These are phyloP conservation scores for Bembecia ichneumoniformis DNA, from an alignment of 2,888 invertebrate genomes.

Conservation along the genomic window DNA sequence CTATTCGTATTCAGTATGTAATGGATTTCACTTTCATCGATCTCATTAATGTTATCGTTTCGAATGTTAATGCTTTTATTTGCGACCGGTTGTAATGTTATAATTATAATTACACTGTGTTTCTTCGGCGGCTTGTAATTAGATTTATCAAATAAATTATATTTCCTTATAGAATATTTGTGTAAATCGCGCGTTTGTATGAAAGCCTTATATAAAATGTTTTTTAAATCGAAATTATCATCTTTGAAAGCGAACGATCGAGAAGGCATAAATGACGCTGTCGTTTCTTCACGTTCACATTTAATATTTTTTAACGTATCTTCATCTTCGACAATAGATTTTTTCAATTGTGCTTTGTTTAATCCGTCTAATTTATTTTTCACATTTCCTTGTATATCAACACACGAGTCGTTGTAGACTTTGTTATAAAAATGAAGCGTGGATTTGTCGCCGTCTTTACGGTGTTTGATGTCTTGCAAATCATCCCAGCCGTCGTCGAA, in stretches of 20 bases:
- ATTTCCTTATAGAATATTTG: conserved; percentile 37
- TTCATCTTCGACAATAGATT: conserved; percentile 9
- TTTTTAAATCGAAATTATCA: conserved; percentile 13
- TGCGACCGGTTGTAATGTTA: conserved; percentile 30
- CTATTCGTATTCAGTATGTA: conserved; percentile 21
- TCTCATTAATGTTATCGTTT: conserved; percentile 5
- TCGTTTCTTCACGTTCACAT: conserved; percentile 13
- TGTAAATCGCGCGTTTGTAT: conserved; percentile 31
- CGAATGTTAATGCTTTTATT: conserved; percentile 4
- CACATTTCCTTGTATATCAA: conserved; percentile 30
- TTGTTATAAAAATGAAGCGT: conserved; percentile 36
- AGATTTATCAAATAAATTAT: conserved; percentile 28
- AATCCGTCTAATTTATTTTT: conserved; percentile 10
- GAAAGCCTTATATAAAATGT: conserved; percentile 35
- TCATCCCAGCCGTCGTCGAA: conserved; percentile 19
- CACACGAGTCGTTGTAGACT: conserved; percentile 47
- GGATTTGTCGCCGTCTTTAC: conserved; percentile 9
- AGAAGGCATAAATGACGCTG: too few species aligned
- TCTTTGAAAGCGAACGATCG: neutral
- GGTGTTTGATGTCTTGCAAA: conserved; percentile 15
- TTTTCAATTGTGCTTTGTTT: neutral
- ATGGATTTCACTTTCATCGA: conserved; percentile 23
- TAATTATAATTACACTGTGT: conserved; percentile 38
- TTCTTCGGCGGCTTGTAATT: conserved; percentile 12
- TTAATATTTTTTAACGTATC: conserved; percentile 13